These are phyloP conservation scores for Hippoglossus hippoglossus DNA, from an alignment of 2,797 vertebrate species.

Conservation along the genomic window DNA sequence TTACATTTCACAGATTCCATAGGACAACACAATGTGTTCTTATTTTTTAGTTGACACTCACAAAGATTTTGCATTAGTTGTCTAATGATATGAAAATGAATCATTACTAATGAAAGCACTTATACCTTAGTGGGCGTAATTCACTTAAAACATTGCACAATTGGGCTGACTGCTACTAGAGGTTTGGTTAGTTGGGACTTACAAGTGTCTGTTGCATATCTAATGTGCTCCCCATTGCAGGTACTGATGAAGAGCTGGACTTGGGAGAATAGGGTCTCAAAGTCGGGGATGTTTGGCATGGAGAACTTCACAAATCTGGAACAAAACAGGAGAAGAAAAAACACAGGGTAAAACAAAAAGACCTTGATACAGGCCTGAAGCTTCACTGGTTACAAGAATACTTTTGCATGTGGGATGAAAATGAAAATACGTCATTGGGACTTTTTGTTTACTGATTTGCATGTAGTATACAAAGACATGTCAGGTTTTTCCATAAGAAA, in stretches of 20 bases:
- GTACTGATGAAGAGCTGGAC: slow-evolving; percentile 99
- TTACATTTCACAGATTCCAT: not conserved
- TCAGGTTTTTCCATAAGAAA: too few species aligned
- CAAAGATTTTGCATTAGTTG: not conserved
- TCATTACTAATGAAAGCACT: not conserved
- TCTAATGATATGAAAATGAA: not conserved
- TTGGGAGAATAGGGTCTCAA: slow-evolving; percentile 98
- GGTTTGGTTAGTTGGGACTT: slow-evolving; percentile 69
- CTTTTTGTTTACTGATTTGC: not conserved
- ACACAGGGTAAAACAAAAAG: not conserved
- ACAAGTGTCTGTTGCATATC: slow-evolving; percentile 99
- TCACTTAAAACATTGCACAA: not conserved
- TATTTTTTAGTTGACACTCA: not conserved
- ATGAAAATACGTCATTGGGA: not conserved
- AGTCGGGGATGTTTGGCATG: slow-evolving; percentile 99
- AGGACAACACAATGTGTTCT: not conserved
- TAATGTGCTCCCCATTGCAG: slow-evolving; percentile 98
- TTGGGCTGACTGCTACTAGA: not conserved
- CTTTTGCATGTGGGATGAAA: not conserved
- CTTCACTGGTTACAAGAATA: not conserved
- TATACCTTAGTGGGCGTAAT: not conserved
- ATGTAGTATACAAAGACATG: too few species aligned
- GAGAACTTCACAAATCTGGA: slow-evolving; percentile 99
- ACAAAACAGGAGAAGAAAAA: not conserved
- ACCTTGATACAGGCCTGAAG: not conserved